A percentile compares a stretch with the other conserved stretches of the same genome.
Conservation (phyloP, 1,140 invertebrate species). For the Drosophila nikananu region DNA sequence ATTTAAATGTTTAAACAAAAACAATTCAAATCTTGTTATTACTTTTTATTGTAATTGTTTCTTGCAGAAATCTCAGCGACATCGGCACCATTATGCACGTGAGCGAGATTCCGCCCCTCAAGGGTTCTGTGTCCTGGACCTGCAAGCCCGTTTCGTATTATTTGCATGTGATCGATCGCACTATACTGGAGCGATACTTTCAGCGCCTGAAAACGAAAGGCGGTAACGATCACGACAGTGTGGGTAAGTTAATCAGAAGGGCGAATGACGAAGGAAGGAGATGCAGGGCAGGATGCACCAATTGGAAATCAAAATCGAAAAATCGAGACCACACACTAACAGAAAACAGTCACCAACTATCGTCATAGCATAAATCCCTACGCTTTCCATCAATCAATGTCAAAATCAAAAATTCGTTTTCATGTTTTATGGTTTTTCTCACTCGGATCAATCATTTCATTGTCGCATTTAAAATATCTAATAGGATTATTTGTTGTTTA, state of each 20-base stretch:
- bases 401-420: slow-evolving; percentile 18
- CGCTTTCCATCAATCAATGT: slow-evolving; percentile 17
- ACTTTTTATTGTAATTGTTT: neutral
- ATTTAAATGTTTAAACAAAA: neutral
- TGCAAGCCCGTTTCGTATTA: slow-evolving; percentile 99
- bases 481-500: neutral
- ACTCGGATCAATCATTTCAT: slow-evolving; percentile 16
- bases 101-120: slow-evolving; percentile 96
- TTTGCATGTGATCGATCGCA: slow-evolving; percentile 98
- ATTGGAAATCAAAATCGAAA: slow-evolving; percentile 21
- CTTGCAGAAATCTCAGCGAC: slow-evolving; percentile 90
- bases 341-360: slow-evolving; percentile 16
- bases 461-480: slow-evolving; percentile 1
- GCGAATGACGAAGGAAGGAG: neutral
- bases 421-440: neutral
- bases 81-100: slow-evolving; percentile 99
- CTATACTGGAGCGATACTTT: slow-evolving; percentile 98
- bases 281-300: slow-evolving; percentile 4
- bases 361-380: slow-evolving; percentile 1
- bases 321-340: slow-evolving; percentile 9
- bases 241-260: slow-evolving; percentile 69
- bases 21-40: neutral
- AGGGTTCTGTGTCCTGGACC: slow-evolving; percentile 99
- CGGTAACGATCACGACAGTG: slow-evolving; percentile 87
- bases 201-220: slow-evolving; percentile 95